These are phyloP conservation scores for Platysteira castanea DNA, from an alignment of 2,113 vertebrate genomes.

Conservation along the genomic window DNA sequence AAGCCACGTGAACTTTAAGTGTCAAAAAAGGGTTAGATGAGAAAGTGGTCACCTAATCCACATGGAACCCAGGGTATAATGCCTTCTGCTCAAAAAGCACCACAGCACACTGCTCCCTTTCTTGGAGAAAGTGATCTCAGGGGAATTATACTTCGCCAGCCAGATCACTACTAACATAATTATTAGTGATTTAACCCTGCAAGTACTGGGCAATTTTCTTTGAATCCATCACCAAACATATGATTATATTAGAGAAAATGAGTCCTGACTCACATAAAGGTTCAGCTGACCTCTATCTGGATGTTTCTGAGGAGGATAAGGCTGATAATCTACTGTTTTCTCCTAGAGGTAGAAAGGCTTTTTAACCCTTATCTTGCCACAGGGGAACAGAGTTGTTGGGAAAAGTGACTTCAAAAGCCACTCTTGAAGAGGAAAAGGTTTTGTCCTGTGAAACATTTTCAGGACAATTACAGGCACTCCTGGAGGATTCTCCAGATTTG, in stretches of 20 bases:
- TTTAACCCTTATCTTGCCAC: constrained; percentile 8
- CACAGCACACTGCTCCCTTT: neutral
- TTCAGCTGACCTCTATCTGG: neutral
- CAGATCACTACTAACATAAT: constrained; percentile 41
- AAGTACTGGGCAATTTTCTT: constrained; percentile 34
- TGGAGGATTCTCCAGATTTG: neutral
- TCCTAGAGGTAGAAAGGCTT: neutral
- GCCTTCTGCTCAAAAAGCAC: neutral
- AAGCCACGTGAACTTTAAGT: neutral
- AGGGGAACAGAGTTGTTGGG: neutral
- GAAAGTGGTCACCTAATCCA: neutral
- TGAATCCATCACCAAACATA: constrained; percentile 17
- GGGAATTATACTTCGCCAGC: constrained; percentile 15
- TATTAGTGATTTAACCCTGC: constrained; percentile 63
- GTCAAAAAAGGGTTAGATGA: neutral
- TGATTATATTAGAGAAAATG: constrained; percentile 17
- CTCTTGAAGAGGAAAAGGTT: neutral
- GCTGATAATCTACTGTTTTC: neutral
- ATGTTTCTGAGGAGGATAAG: neutral
- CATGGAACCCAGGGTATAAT: neutral
- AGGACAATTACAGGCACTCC: neutral
- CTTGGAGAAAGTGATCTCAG: neutral
- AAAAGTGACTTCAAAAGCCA: neutral
- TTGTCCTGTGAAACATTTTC: neutral
- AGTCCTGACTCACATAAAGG: neutral